Conservation (phyloP, 2,797 vertebrate species). For the Lycodopsis pacificus region DNA sequence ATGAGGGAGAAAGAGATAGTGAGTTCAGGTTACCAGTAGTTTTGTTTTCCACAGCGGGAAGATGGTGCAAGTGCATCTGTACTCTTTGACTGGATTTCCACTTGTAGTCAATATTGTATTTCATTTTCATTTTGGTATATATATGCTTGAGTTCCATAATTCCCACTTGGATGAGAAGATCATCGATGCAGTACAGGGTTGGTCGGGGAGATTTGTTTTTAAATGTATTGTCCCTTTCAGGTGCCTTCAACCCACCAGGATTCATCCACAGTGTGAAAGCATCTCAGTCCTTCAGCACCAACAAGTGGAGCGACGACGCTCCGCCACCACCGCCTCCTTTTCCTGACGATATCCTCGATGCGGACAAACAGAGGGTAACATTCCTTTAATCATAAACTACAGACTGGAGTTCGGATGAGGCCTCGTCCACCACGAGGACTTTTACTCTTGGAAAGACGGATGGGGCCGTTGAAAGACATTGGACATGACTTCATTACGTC, state of each 20-base stretch:
- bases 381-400: constrained; percentile 80
- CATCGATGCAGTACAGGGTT: neutral
- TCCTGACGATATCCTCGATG: constrained; percentile 70
- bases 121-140: too few species aligned
- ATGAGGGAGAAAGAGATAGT: neutral
- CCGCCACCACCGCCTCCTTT: constrained; percentile 69
- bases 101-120: neutral
- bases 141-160: neutral
- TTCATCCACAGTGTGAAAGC: constrained; percentile 51
- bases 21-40: too few species aligned
- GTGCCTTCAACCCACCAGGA: constrained; percentile 68
- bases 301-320: constrained; percentile 45
- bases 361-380: constrained; percentile 85
- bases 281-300: constrained; percentile 63
- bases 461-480: constrained; percentile 3
- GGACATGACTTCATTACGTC: constrained; percentile 2
- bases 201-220: too few species aligned
- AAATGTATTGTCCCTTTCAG: constrained; percentile 62
- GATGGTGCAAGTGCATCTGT: neutral
- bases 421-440: neutral
- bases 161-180: neutral
- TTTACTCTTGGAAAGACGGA: neutral
- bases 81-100: neutral
- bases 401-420: neutral
- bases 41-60: neutral